Evolutionary conservation across 2,888 invertebrate genomes (phyloP), one percentile per base, ranked within the genome.

Genomic region (Embidobia sp.): DNA sequence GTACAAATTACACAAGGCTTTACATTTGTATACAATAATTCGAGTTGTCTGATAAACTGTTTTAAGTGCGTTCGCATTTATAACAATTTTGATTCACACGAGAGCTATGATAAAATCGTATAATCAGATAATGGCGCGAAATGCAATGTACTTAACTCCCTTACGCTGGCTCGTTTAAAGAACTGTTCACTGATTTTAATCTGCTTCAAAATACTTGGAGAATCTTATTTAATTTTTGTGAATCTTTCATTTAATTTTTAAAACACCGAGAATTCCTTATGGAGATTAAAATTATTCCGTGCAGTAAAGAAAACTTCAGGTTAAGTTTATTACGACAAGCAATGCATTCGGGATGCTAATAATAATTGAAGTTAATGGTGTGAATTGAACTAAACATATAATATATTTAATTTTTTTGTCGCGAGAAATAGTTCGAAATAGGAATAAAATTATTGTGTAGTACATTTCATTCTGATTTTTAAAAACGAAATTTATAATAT

Each of bases 141-240:
- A 55, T 63, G 63, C 40, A 63, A 55, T 63, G 63, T 63, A 72
- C 33, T 63, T 63, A 55, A 48, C 11, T 72, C 72, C 42, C 57
- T 40, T 42, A 29, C 11, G 53, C 46, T 49, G 37, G 26, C 29
- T 73, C 72, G 13, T 72, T 72, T 63, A 63, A 72, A 63, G 15
- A 53, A 55, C 46, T 72, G 26, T 64, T 64, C 48, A 22, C 64
- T 57, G 72, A 73, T 73, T 64, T 55, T 37, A 73, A 73, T 73
- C 72, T 57, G 64, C 55, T 73, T 73, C 55, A 73, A 73, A 64
- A 73, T 57, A 73, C 72, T 73, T 49, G 16, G 57, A 49, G 64
- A 72, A 72, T 42, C 35, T 49, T 53, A 61, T 64, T 64, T 63
- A 26, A 40, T 73, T 64, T 73, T 67, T 40, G 46, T 13, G 31